Percentiles rank a stretch among this genome's conserved stretches.
These are phyloP conservation scores for Copidosoma floridanum DNA, from an alignment of 1,140 invertebrate genomes.

Conservation along the genomic window DNA sequence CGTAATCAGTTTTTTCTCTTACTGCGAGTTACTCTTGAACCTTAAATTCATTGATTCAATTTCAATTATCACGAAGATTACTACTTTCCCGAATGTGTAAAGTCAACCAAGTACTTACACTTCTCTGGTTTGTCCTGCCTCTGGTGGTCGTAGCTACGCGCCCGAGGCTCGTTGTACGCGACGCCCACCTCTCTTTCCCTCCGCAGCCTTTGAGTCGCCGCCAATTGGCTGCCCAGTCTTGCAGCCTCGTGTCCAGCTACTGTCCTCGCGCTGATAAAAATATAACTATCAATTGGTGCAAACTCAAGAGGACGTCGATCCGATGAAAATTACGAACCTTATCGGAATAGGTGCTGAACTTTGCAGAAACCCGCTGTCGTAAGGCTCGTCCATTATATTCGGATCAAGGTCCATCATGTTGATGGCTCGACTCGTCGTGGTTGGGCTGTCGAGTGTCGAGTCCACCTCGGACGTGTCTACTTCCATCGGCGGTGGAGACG, in stretches of 20 bases:
- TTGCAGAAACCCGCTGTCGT: constrained; percentile 53
- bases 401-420: constrained; percentile 56
- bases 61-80: not conserved
- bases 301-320: not conserved
- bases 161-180: constrained; percentile 58
- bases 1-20: no score
- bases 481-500: constrained; percentile 40
- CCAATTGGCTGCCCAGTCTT: constrained; percentile 68
- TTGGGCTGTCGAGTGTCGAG: constrained; percentile 49
- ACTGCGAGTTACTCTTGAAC: no score
- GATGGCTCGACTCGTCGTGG: constrained; percentile 48
- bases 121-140: constrained; percentile 56
- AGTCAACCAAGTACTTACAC: constrained; percentile 56
- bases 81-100: no score
- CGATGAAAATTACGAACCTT: constrained; percentile 34
- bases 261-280: constrained; percentile 66
- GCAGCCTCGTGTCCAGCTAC: constrained; percentile 77
- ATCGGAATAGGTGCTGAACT: constrained; percentile 55
- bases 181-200: constrained; percentile 49
- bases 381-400: constrained; percentile 55
- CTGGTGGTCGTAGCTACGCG: constrained; percentile 66
- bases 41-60: constrained; percentile 21
- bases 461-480: constrained; percentile 29
- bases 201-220: constrained; percentile 59
- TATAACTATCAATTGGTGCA: not conserved